Evolutionary conservation across 2,113 vertebrate species (phyloP), one percentile per base, ranked within the genome.

Genomic region (Scartelaos histophorus): DNA sequence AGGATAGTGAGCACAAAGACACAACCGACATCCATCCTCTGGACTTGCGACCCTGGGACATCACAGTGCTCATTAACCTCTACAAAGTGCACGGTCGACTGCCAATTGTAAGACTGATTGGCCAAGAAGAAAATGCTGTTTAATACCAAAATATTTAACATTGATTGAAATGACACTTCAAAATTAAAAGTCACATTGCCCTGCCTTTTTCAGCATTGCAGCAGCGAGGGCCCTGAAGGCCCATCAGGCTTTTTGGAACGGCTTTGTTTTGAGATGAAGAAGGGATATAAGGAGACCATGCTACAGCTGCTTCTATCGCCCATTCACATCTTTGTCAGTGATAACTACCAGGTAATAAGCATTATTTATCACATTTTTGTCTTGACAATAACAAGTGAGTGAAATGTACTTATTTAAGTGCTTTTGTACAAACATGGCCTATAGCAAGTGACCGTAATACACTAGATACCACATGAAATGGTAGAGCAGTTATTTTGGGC

Each of bases 261-360:
- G 13, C 83, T 99, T 0, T 99, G 98, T 71, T 99, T 99, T 58
- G 98, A 99, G 90, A 99, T 99, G 98, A 99, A 98, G 83, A 99
- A 99, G 82, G 95, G 96, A 51, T 97, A 97, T 91, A 95, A 94
- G 78, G 97, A 99, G 90, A 99, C 98, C 2, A 94, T 96, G 93
- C 93, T 99, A 65, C 98, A 99, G 38, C 95, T 99, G 73, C 93
- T 99, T 13, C 87, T 99, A 21, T 99, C 97, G 29, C 97, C 98
- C 43, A 69, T 98, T 69, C 96, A 96, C 84, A 91, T 99, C 69
- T 99, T 98, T 81, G 73, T 98, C 87, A 97, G 95, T 72, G 98
- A 99, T 86, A 98, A 91, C 91, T 98, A 95, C 71, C 98, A 98
- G 98, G 97, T 99, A n/a, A 16, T 21, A 64, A 34, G 24, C 58